Evolutionary conservation across 2,888 invertebrate species (phyloP), one percentile per base, ranked within the genome.

Genomic region (Didymodactylos carnosus): DNA sequence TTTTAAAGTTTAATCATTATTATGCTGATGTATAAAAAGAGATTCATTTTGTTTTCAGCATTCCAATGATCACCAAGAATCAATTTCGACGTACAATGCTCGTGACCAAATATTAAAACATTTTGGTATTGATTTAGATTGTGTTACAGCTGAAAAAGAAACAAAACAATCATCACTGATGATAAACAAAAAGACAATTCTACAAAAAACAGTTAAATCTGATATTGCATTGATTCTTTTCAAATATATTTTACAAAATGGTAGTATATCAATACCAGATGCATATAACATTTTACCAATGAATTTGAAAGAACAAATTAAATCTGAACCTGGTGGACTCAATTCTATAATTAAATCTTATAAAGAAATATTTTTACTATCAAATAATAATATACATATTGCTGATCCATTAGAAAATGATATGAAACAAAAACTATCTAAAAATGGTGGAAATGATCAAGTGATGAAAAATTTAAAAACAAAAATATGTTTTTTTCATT

Each of bases 381-480:
- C 27, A 27, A 62, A 27, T 19, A 62, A 62, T 16, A 19, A 29
- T 8, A 62, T 62, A 16, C 16, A 16, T 19, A 10, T 62, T 10
- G 19, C 53, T 16, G 14, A 62, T 62, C 53, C 53, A 35, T 35
- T 35, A 62, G 7, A 8, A 62, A 62, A 62, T 62, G 14, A 16
- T 16, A 7, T 29, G 35, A 62, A 62, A 35, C 29, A 62, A 3
- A 62, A 62, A 62, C 19, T 35, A 19, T 62, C 53, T 14, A 29
- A 27, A 7, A 62, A 62, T 10, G 13, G 2, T 19, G 7, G 3
- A 19, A n/a, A n/a, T n/a, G n/a, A n/a, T n/a, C n/a, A n/a, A n/a
- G n/a, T n/a, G n/a, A n/a, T 39, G 11, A 62, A 41, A 72, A 69
- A 43, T 72, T 41, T 69, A 39, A 71, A 71, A 74, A 74, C 74